Evolutionary conservation across 2,888 invertebrate genomes (phyloP).

Genomic region (Caenorhabditis virilis): DNA sequence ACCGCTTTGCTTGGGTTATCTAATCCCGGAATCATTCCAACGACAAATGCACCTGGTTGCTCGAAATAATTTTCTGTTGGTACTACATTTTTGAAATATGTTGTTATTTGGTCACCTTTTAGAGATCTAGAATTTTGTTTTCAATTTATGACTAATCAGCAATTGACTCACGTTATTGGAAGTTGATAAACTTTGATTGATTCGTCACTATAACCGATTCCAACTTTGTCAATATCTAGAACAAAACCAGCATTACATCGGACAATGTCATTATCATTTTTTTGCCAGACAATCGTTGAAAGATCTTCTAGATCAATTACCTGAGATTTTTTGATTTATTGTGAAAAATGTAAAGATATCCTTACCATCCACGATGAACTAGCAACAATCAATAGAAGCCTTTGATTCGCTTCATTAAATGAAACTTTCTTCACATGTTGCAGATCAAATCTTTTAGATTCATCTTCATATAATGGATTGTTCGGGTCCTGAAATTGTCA

Average conservation of each 20-base stretch:
- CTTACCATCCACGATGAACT: slow-evolving; percentile 92
- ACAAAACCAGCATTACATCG: slow-evolving; percentile 63
- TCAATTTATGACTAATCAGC: background rate
- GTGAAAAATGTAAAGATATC: slow-evolving; percentile 4
- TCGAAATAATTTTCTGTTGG: slow-evolving; percentile 40
- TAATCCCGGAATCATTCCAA: slow-evolving; percentile 56
- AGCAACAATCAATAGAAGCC: slow-evolving; percentile 94
- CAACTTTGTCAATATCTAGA: slow-evolving; percentile 71
- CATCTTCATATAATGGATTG: slow-evolving; percentile 81
- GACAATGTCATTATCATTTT: slow-evolving; percentile 31
- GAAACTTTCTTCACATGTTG: slow-evolving; percentile 74
- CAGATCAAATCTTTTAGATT: slow-evolving; percentile 93
- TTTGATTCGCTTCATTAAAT: slow-evolving; percentile 77
- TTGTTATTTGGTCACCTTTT: slow-evolving; percentile 5
- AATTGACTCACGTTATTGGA: slow-evolving; percentile 82
- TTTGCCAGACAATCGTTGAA: slow-evolving; percentile 47
- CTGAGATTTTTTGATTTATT: slow-evolving; percentile 69
- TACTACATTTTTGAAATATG: background rate
- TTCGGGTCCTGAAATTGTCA: slow-evolving; percentile 37
- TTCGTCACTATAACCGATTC: slow-evolving; percentile 94
- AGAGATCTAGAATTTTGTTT: slow-evolving; percentile 6
- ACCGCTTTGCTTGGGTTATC: slow-evolving; percentile 1
- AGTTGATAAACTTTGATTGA: slow-evolving; percentile 92
- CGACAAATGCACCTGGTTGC: slow-evolving; percentile 45
- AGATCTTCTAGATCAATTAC: slow-evolving; percentile 87